phyloP scores from a whole-genome alignment of 2,888 invertebrate species.

The Pardosa pseudoannulata region DNA sequence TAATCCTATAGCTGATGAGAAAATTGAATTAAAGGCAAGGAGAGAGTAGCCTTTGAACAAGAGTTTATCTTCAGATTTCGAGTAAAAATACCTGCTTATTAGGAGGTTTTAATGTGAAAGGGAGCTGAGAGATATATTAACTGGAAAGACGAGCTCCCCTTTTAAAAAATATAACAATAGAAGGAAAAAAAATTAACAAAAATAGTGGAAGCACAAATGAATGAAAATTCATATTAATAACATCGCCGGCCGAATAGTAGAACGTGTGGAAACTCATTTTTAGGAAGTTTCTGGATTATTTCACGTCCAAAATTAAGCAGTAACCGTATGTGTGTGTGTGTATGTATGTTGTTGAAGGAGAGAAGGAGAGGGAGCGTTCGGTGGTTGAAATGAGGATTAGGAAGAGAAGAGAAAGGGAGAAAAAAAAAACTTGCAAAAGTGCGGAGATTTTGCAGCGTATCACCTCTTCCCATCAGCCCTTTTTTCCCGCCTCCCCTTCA shows the following conservation, averaged over 20 bases:
- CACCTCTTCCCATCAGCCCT: constrained; percentile 46
- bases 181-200: not conserved
- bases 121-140: not conserved
- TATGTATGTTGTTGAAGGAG: not conserved
- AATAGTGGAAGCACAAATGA: constrained; percentile 33
- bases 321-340: not conserved
- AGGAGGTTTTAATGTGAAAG: not conserved
- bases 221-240: constrained; percentile 68
- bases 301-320: constrained; percentile 58
- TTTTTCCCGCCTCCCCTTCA: constrained; percentile 18
- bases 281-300: constrained; percentile 64
- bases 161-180: not conserved
- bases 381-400: constrained; percentile 1
- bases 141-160: not conserved
- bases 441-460: constrained; percentile 52
- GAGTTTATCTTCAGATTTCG: not conserved
- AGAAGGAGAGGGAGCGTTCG: constrained; percentile 10
- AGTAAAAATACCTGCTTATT: constrained; percentile 16
- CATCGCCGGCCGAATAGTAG: not conserved
- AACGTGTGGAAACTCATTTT: constrained; percentile 67
- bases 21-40: constrained; percentile 1
- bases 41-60: not conserved
- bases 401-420: not conserved
- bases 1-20: not conserved
- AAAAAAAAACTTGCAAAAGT: constrained; percentile 33